phyloP scores from a whole-genome alignment of 2,113 vertebrate species.

The Plotosus lineatus region DNA sequence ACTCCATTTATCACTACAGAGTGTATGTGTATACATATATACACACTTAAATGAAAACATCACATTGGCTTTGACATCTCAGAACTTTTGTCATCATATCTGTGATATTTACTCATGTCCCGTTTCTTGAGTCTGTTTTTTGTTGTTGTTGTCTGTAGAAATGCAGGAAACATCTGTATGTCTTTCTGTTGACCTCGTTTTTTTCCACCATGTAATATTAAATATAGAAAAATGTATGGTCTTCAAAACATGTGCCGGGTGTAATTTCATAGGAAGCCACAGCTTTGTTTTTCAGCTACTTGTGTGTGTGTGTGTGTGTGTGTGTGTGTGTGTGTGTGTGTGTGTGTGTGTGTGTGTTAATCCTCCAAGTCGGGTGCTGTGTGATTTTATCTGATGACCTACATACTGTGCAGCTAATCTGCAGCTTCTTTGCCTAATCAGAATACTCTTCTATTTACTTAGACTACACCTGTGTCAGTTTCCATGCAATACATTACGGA shows the following conservation, averaged over 20 bases:
- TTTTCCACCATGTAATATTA: not conserved
- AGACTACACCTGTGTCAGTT: not conserved
- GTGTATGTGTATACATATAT: no score
- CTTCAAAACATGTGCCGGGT: not conserved
- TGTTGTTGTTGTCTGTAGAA: not conserved
- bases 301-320: not conserved
- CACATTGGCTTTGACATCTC: no score
- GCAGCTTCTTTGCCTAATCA: slow-evolving; percentile 60
- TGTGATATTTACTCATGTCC: no score
- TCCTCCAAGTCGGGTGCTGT: slow-evolving; percentile 9
- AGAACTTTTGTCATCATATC: no score
- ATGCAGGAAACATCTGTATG: not conserved
- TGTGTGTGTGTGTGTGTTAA: slow-evolving; percentile 8
- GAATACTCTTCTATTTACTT: slow-evolving; percentile 41
- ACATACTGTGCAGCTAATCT: slow-evolving; percentile 60
- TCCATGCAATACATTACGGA: not conserved
- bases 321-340: not conserved
- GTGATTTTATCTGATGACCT: slow-evolving; percentile 29
- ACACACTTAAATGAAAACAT: no score
- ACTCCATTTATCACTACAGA: no score
- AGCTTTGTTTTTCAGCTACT: slow-evolving; percentile 7
- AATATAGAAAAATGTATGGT: not conserved
- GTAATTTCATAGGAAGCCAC: not conserved
- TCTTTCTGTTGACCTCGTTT: not conserved
- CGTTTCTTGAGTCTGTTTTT: not conserved